A percentile compares a stretch with the other conserved stretches of the same genome.
These are phyloP conservation scores for Scaeva pyrastri DNA, from an alignment of 2,888 invertebrate species.

Conservation along the genomic window DNA sequence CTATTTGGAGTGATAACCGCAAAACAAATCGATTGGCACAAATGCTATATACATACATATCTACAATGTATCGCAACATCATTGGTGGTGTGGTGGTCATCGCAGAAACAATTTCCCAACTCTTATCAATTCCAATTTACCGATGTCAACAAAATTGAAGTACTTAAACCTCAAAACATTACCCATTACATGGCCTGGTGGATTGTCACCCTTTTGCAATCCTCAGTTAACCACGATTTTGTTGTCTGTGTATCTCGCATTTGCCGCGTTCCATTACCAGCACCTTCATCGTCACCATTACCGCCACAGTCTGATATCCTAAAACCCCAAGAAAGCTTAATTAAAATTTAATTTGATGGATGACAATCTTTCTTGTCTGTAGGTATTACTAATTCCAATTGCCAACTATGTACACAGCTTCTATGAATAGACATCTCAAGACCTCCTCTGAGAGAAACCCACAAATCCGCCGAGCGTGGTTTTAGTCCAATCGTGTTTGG, in stretches of 20 bases:
- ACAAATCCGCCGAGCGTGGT: slow-evolving; percentile 53
- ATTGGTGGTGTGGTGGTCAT: not conserved
- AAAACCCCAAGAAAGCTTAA: slow-evolving; percentile 53
- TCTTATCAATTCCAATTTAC: slow-evolving; percentile 22
- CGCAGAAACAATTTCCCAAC: not conserved
- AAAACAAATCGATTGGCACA: slow-evolving; percentile 9
- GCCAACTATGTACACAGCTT: not conserved
- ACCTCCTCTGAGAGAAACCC: slow-evolving; percentile 27
- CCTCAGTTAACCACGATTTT: slow-evolving; percentile 40
- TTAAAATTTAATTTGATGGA: slow-evolving; percentile 72
- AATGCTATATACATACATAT: too few species aligned
- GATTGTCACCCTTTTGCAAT: slow-evolving; percentile 38
- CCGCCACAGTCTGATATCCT: not conserved
- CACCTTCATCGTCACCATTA: too few species aligned
- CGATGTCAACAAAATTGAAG: slow-evolving; percentile 17
- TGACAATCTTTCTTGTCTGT: slow-evolving; percentile 56
- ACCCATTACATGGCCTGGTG: slow-evolving; percentile 8
- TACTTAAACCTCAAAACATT: slow-evolving; percentile 23
- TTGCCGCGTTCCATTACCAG: not conserved
- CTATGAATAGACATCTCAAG: slow-evolving; percentile 35
- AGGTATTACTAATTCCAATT: slow-evolving; percentile 8
- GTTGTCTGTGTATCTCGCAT: slow-evolving; percentile 10
- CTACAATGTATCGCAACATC: not conserved
- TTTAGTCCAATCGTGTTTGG: slow-evolving; percentile 27
- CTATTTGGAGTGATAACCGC: not conserved